These are phyloP conservation scores for Garra rufa DNA, from an alignment of 2,113 vertebrate species.

Conservation along the genomic window DNA sequence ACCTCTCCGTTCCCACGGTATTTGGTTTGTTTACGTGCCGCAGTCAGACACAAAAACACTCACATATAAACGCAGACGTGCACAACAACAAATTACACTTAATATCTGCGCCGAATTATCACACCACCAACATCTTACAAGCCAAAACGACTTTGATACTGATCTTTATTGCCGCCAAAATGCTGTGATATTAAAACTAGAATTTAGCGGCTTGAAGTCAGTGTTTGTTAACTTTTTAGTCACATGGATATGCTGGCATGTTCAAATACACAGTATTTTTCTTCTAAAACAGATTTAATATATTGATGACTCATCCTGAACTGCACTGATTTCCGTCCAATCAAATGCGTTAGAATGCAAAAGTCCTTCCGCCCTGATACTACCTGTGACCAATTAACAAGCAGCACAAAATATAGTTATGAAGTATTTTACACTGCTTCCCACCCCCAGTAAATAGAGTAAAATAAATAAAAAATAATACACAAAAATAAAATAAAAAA, in stretches of 20 bases:
- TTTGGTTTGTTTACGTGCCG: slow-evolving; percentile 76
- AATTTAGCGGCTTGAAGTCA: neutral
- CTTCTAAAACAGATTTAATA: neutral
- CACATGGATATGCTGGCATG: neutral
- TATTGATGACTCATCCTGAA: neutral
- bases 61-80: slow-evolving; percentile 39
- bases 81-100: slow-evolving; percentile 35
- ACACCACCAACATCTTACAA: neutral
- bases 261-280: neutral
- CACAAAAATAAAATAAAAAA: too few species aligned
- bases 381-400: neutral
- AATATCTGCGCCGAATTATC: neutral
- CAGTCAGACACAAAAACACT: slow-evolving; percentile 65
- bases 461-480: too few species aligned
- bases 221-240: neutral
- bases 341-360: neutral
- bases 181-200: neutral
- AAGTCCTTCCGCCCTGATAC: neutral
- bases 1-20: slow-evolving; percentile 75
- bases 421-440: too few species aligned
- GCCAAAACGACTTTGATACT: neutral
- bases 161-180: neutral
- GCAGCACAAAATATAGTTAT: neutral
- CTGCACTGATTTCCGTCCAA: neutral
- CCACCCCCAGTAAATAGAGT: too few species aligned